Percentiles rank a stretch among this genome's conserved stretches.
Evolutionary conservation across 2,888 invertebrate genomes (phyloP).

Genomic region (Luperina testacea): DNA sequence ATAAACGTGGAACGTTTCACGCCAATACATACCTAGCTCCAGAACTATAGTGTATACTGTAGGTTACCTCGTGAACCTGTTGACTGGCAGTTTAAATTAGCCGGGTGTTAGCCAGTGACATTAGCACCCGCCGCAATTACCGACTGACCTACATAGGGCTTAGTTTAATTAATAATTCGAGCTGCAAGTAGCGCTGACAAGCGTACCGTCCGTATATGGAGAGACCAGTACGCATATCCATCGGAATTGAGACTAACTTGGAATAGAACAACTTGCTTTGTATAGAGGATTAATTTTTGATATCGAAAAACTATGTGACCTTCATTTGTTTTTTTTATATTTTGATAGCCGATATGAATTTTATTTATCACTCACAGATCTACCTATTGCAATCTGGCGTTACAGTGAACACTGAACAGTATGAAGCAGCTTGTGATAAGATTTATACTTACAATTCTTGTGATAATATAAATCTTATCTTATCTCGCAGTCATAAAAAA

Average conservation of each 20-base stretch:
- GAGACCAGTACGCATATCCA: constrained; percentile 48
- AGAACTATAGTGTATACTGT: constrained; percentile 14
- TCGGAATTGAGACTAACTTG: constrained; percentile 48
- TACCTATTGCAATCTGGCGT: constrained; percentile 19
- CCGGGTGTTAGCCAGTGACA: constrained; percentile 75
- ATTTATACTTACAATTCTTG: constrained; percentile 42
- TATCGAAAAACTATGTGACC: not conserved
- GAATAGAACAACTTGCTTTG: constrained; percentile 38
- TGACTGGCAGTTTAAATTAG: constrained; percentile 68
- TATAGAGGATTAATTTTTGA: constrained; percentile 16
- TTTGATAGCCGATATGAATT: constrained; percentile 37
- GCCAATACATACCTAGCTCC: constrained; percentile 11
- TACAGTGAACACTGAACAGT: constrained; percentile 28
- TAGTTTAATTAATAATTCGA: constrained; percentile 79
- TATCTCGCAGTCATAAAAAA: constrained; percentile 34
- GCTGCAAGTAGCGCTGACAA: constrained; percentile 67
- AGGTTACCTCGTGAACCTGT: constrained; percentile 58
- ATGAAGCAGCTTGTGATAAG: constrained; percentile 41
- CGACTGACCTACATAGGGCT: constrained; percentile 80
- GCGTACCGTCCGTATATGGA: constrained; percentile 57
- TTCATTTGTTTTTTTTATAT: constrained; percentile 13
- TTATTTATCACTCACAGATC: not conserved
- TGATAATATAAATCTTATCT: constrained; percentile 32
- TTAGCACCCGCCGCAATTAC: constrained; percentile 82
- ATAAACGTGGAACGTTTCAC: constrained; percentile 42